Conservation (phyloP, 2,888 invertebrate species). For the Papilio elwesi region DNA sequence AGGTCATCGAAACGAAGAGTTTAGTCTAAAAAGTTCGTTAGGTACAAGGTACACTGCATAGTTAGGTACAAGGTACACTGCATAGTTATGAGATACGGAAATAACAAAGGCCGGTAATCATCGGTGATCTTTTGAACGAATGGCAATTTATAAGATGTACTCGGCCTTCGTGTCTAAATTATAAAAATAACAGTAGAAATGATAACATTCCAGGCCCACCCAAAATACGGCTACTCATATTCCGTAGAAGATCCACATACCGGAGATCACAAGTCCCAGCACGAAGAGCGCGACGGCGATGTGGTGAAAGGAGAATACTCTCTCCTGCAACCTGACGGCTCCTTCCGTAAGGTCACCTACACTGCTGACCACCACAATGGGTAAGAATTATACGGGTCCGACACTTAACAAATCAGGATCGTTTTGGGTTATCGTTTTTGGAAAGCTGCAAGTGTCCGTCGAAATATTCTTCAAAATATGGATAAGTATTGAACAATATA, state of each 20-base stretch:
- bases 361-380: conserved; percentile 85
- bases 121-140: too few species aligned
- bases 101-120: too few species aligned
- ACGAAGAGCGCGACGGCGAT: conserved; percentile 83
- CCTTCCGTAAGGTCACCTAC: conserved; percentile 84
- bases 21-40: too few species aligned
- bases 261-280: conserved; percentile 84
- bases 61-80: too few species aligned
- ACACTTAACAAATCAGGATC: conserved; percentile 34
- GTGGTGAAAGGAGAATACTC: conserved; percentile 84
- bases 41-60: too few species aligned
- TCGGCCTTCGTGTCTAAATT: background rate
- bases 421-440: conserved; percentile 28
- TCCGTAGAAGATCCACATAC: conserved; percentile 85
- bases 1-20: too few species aligned
- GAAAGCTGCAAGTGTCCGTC: too few species aligned
- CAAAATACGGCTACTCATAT: conserved; percentile 83
- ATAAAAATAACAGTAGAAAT: background rate
- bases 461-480: too few species aligned
- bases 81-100: too few species aligned
- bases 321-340: conserved; percentile 84
- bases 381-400: conserved; percentile 55
- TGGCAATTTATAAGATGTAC: too few species aligned
- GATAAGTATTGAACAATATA: too few species aligned
- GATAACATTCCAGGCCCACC: conserved; percentile 69